Evolutionary conservation across 2,113 vertebrate species (phyloP), one percentile per base, ranked within the genome.

Genomic region (Caranx ignobilis): DNA sequence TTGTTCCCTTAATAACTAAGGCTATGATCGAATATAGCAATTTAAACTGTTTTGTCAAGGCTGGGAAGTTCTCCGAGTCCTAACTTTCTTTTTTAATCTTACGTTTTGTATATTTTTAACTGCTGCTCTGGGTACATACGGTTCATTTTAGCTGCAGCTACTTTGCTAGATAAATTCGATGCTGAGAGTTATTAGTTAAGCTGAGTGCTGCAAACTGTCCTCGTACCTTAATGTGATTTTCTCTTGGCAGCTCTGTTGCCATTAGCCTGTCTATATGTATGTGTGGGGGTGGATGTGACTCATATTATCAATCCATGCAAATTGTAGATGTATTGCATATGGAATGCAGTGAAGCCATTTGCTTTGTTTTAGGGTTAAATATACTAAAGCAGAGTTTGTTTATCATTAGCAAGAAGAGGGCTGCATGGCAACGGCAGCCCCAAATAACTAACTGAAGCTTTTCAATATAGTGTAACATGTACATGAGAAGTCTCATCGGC

Each of bases 401-500:
- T 26, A 31, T 55, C 10, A 45, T 12, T 5, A 68, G 1, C 19
- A 16, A 16, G 41, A 1, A 60, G 41, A 11, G 13, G 56, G 54
- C 3, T 11, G 2, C 15, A n/a, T 45, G 18, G 21, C 2, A 18
- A 41, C 35, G 21, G 12, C 19, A 54, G 35, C 67, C n/a, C 66
- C 45, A 79, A 65, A 32, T 77, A 32, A 68, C 37, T 5, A 50
- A 48, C 61, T 43, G 35, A n/a, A 68, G 21, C 70, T 41, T 65
- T 75, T 77, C 48, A 34, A 19, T 61, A 41, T 35, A 52, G 35
- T 13, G 41, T 55, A 63, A 74, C 62, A 83, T 80, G 37, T 60
- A 59, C 41, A 83, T 48, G 55, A 77, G 71, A 60, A 65, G 57
- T 71, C 87, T 78, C 66, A 82, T 70, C 67, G 61, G 81, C 62